Percentiles rank a stretch among this genome's conserved stretches.
phyloP scores from a whole-genome alignment of 2,888 invertebrate species.

The Dendrolimus houi region DNA sequence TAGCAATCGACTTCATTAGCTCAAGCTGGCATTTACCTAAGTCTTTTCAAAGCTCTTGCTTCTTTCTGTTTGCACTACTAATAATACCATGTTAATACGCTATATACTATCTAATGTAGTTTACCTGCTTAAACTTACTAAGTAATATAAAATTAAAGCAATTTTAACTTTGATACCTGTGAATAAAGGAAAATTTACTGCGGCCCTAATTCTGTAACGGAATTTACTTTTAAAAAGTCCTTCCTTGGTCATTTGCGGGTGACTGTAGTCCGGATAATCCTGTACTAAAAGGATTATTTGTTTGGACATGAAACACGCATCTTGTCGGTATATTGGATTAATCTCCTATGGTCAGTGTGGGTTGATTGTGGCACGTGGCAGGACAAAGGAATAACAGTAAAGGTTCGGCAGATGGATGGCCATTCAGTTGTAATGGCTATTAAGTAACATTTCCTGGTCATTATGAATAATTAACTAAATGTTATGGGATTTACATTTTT shows the following conservation, averaged over 20 bases:
- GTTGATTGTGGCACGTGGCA: conserved; percentile 26
- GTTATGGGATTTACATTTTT: too few species aligned
- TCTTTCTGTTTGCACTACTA: too few species aligned
- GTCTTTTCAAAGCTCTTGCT: too few species aligned
- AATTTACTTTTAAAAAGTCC: conserved; percentile 1
- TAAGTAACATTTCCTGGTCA: conserved; percentile 23
- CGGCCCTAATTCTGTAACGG: too few species aligned
- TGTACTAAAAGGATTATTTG: conserved; percentile 46
- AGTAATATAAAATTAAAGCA: too few species aligned
- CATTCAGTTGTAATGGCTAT: conserved; percentile 8
- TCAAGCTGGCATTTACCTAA: too few species aligned
- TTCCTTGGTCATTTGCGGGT: conserved; percentile 31
- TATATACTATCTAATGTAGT: too few species aligned
- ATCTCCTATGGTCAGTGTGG: conserved; percentile 17
- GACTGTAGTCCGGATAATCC: conserved; percentile 42
- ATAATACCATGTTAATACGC: too few species aligned
- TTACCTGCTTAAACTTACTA: too few species aligned
- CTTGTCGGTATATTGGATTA: conserved; percentile 48
- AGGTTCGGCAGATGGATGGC: conserved; percentile 21
- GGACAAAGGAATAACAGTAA: conserved; percentile 14
- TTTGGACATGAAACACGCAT: conserved; percentile 56
- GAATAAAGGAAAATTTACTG: too few species aligned
- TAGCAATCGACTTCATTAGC: too few species aligned
- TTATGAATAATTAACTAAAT: conserved; percentile 6
- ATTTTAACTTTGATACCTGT: too few species aligned